Evolutionary conservation across 2,797 vertebrate species (phyloP).

Genomic region (Hozukius guyotensis): DNA sequence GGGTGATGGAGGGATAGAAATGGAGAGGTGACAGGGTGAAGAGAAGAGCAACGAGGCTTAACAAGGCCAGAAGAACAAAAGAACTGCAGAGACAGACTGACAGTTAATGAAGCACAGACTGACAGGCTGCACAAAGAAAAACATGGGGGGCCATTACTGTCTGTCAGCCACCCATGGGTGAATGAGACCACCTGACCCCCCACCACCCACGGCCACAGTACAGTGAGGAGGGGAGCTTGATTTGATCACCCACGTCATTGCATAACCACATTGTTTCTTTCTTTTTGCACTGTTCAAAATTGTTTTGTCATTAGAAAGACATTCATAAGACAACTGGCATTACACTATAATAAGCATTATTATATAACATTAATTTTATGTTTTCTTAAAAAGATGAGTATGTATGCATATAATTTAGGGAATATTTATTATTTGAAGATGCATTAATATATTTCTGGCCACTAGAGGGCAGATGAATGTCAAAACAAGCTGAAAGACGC

Average conservation of each 20-base stretch:
- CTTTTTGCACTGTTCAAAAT: not conserved
- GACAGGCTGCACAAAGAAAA: constrained; percentile 12
- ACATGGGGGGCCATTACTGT: constrained; percentile 62
- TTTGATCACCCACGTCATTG: not conserved
- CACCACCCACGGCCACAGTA: not conserved
- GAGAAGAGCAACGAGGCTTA: constrained; percentile 4
- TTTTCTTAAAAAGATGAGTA: not conserved
- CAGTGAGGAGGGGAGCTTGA: not conserved
- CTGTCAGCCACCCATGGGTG: constrained; percentile 78
- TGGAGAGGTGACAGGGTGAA: not conserved
- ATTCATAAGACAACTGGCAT: not conserved
- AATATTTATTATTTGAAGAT: not conserved
- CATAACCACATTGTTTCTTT: not conserved
- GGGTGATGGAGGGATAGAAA: not conserved
- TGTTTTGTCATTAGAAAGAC: not conserved
- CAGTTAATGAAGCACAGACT: constrained; percentile 44
- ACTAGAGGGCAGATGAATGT: not conserved
- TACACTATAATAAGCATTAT: not conserved
- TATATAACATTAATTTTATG: not conserved
- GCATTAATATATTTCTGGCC: not conserved
- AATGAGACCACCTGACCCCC: constrained; percentile 77
- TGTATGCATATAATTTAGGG: not conserved
- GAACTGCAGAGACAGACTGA: constrained; percentile 11
- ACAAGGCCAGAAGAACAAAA: not conserved
- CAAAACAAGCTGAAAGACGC: not conserved